Base-by-base conservation (phyloP, 2,888 invertebrate species). In the Drosophila rellima region DNA sequence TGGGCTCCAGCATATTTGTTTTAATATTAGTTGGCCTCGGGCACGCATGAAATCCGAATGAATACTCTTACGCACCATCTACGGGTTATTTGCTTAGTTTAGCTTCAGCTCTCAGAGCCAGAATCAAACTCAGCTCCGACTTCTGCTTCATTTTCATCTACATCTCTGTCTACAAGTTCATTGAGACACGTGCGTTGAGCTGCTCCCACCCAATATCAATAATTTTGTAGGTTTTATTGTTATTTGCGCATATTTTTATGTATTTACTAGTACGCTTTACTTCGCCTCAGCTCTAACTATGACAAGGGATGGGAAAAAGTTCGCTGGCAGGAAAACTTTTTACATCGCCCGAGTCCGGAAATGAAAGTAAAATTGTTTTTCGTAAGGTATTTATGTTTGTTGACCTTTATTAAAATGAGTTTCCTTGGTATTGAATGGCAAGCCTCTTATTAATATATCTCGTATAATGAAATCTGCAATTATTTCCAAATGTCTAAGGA, bases 161-260 rank as follows among this genome's bases (percentile, higher is more conserved):
- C 18, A 2, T 37, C 4, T n/a, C 3, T 7, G 2, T n/a, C 13
- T 26, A 2, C 67, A 31, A 23, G 17, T 37, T 29, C 20, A 15
- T 20, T n/a, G 15, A 56, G 59, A 57, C 56, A 70, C 68, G 68
- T 59, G 66, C 18, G 47, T 35, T 62, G 75, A 62, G 55, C 35
- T 47, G 74, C 76, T 54, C 75, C 81, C 81, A 31, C 42, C 68
- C 78, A 75, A 82, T 89, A 87, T 78, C 89, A 89, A 86, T 89
- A 88, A 89, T 82, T 88, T 88, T 45, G 72, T 73, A 62, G 89
- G 70, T 78, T 89, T 86, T 86, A 86, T 86, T 84, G 89, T 86
- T 88, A 89, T 86, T 85, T 87, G 88, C 74, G 69, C 74, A 75
- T 80, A 88, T 88, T 84, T 88, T 89, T 87, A 84, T 84, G 85